phyloP scores from a whole-genome alignment of 2,113 vertebrate species.

The Melospiza melodia region DNA sequence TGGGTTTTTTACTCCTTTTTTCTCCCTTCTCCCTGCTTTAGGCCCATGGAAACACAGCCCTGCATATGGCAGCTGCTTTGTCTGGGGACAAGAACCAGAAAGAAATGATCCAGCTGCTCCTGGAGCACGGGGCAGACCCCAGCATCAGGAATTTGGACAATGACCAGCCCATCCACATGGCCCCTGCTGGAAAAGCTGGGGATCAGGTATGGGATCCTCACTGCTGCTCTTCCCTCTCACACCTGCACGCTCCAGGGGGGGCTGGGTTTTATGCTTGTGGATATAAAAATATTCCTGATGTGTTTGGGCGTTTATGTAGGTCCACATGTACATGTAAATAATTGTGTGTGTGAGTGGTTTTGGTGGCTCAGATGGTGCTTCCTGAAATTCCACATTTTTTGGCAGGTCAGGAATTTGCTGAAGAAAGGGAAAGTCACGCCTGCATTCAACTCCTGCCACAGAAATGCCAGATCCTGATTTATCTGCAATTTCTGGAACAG shows the following conservation, averaged over 20 bases:
- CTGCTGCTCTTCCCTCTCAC: background rate
- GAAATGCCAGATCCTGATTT: background rate
- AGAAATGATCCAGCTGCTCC: slow-evolving; percentile 62
- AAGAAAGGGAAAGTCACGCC: slow-evolving; percentile 47
- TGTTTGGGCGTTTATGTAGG: background rate
- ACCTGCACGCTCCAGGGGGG: background rate
- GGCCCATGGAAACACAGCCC: slow-evolving; percentile 70
- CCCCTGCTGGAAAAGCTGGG: slow-evolving; percentile 48
- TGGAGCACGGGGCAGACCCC: slow-evolving; percentile 53
- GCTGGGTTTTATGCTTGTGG: accelerated
- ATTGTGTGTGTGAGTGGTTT: background rate
- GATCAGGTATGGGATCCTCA: slow-evolving; percentile 19
- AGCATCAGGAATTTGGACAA: slow-evolving; percentile 69
- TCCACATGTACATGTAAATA: accelerated
- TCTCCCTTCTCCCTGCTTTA: background rate
- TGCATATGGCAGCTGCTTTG: slow-evolving; percentile 69
- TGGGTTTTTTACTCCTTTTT: no score
- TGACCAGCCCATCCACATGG: slow-evolving; percentile 65
- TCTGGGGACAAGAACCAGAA: slow-evolving; percentile 41
- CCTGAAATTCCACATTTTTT: background rate
- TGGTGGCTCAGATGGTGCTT: accelerated
- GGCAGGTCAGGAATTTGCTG: slow-evolving; percentile 61
- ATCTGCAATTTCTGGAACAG: background rate
- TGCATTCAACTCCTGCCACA: background rate
- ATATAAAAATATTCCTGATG: background rate